A percentile compares a stretch with the other conserved stretches of the same genome.
phyloP scores from a whole-genome alignment of 2,888 invertebrate genomes.

The Polydesmus complanatus region DNA sequence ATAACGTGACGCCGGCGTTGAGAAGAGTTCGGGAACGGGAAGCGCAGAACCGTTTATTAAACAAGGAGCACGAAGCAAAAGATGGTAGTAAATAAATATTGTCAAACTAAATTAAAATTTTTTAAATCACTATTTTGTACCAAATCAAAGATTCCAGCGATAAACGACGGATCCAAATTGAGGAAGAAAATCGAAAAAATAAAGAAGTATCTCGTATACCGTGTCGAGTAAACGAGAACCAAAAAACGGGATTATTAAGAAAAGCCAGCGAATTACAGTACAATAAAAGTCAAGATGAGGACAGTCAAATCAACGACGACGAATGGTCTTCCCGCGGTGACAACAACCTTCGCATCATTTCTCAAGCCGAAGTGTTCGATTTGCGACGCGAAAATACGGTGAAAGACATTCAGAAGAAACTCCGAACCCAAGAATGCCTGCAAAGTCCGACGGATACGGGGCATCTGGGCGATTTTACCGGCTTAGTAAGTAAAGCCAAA shows the following conservation, averaged over 20 bases:
- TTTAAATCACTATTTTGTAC: not conserved
- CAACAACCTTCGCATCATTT: slow-evolving; percentile 9
- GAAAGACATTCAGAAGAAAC: slow-evolving; percentile 72
- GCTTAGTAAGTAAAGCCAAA: slow-evolving; percentile 84
- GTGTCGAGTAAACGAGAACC: slow-evolving; percentile 1
- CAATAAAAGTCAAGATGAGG: slow-evolving; percentile 23
- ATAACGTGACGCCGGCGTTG: slow-evolving; percentile 63
- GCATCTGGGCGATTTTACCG: slow-evolving; percentile 65
- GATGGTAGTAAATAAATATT: not conserved
- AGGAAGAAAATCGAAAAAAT: slow-evolving; percentile 20
- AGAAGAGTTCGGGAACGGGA: slow-evolving; percentile 64
- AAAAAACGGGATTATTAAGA: not conserved
- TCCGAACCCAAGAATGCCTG: slow-evolving; percentile 51
- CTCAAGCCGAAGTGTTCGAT: slow-evolving; percentile 27
- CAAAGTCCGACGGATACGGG: slow-evolving; percentile 13
- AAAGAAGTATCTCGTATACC: slow-evolving; percentile 17
- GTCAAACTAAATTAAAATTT: not conserved
- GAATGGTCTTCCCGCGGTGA: slow-evolving; percentile 5
- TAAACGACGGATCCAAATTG: slow-evolving; percentile 15
- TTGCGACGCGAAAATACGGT: slow-evolving; percentile 71
- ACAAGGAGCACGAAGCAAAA: slow-evolving; percentile 49
- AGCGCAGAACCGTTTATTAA: slow-evolving; percentile 68
- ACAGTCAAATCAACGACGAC: slow-evolving; percentile 1
- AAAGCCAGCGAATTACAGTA: slow-evolving; percentile 15
- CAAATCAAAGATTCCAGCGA: too few species aligned